These are phyloP conservation scores for Brachyptera putata DNA, from an alignment of 2,888 invertebrate species.

Conservation along the genomic window DNA sequence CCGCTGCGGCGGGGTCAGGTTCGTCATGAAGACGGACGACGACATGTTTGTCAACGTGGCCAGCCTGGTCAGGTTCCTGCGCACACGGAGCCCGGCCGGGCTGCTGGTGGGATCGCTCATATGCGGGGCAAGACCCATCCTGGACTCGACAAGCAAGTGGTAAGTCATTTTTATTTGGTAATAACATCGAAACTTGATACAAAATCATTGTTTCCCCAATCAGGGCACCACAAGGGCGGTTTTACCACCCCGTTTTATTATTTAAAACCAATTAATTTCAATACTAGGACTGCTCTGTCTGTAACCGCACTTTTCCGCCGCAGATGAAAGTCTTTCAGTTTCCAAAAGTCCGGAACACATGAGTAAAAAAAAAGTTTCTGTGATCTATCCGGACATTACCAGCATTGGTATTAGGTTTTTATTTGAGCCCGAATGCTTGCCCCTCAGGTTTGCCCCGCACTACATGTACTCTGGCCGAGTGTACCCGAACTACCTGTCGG, in stretches of 20 bases:
- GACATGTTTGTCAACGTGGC: conserved; percentile 80
- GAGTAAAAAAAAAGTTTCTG: no score
- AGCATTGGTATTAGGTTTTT: no score
- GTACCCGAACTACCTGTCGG: conserved; percentile 78
- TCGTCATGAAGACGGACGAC: conserved; percentile 80
- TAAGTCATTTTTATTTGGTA: conserved; percentile 47
- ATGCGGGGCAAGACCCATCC: conserved; percentile 69
- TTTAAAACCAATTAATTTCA: no score
- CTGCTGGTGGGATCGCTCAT: conserved; percentile 73
- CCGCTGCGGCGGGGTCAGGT: conserved; percentile 60
- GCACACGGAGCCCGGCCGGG: conserved; percentile 42
- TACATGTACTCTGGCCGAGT: conserved; percentile 68
- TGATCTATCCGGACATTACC: no score
- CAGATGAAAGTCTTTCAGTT: no score
- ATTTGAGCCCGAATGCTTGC: not conserved
- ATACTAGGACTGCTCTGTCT: no score
- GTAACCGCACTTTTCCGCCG: no score
- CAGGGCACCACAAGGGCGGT: no score
- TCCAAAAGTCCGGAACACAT: no score
- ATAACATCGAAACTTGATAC: no score
- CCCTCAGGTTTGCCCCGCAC: conserved; percentile 66
- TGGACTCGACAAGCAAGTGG: conserved; percentile 73
- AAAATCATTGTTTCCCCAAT: no score
- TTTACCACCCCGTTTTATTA: no score
- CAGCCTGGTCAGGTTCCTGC: conserved; percentile 51